Percentiles rank a stretch among this genome's conserved stretches.
These are phyloP conservation scores for Hippocampus guttulatus DNA, from an alignment of 2,113 vertebrate genomes.

Conservation along the genomic window DNA sequence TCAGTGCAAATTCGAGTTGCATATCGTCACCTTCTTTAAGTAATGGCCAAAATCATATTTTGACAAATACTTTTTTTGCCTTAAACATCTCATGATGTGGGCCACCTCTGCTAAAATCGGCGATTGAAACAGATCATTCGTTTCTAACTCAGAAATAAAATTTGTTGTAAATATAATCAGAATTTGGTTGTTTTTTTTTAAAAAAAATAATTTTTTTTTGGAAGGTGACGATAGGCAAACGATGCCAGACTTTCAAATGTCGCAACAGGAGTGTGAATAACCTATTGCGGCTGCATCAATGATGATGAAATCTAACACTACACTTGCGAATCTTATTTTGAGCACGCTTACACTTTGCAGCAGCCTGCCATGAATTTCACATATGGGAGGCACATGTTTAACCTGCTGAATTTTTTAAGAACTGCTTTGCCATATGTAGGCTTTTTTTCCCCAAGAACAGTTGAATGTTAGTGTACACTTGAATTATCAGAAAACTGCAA, in stretches of 20 bases:
- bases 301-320: not conserved
- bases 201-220: too few species aligned
- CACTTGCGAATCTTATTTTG: constrained; percentile 6
- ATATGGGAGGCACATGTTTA: constrained; percentile 26
- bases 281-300: not conserved
- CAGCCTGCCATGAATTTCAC: constrained; percentile 25
- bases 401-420: constrained; percentile 37
- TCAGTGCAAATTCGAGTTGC: not conserved
- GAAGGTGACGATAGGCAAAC: not conserved
- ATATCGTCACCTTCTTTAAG: not conserved
- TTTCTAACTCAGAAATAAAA: too few species aligned
- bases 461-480: constrained; percentile 18
- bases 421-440: constrained; percentile 32
- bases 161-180: too few species aligned
- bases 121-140: too few species aligned
- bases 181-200: too few species aligned
- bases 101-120: too few species aligned
- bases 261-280: not conserved
- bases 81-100: too few species aligned
- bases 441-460: constrained; percentile 9
- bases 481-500: not conserved
- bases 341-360: constrained; percentile 35
- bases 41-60: too few species aligned
- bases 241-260: not conserved
- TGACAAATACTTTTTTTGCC: too few species aligned